Conservation (phyloP, 2,888 invertebrate genomes). For the Odontocerum albicorne region DNA sequence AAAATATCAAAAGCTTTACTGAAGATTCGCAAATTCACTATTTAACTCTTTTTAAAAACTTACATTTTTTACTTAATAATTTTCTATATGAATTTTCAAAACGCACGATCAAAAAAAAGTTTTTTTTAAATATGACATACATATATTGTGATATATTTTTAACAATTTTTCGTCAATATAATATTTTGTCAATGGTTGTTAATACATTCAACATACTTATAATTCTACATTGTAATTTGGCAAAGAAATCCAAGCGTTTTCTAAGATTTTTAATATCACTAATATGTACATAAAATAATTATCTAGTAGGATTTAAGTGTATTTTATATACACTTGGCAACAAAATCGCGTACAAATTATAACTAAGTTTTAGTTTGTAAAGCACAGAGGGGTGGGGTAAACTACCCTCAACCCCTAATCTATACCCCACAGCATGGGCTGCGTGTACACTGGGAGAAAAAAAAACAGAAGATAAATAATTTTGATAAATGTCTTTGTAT, state of each 20-base stretch:
- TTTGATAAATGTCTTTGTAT: slow-evolving; percentile 35
- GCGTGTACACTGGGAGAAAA: slow-evolving; percentile 29
- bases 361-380: slow-evolving; percentile 2
- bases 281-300: not conserved
- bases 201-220: slow-evolving; percentile 8
- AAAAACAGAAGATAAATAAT: slow-evolving; percentile 36
- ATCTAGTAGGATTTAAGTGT: slow-evolving; percentile 23
- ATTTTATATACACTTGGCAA: slow-evolving; percentile 13
- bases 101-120: no score
- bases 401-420: slow-evolving; percentile 1
- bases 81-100: no score
- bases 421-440: slow-evolving; percentile 13
- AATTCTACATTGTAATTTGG: slow-evolving; percentile 17
- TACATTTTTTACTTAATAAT: no score
- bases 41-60: no score
- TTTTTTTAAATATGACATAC: no score
- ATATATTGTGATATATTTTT: no score
- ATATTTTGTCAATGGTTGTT: slow-evolving; percentile 13
- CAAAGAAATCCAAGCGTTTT: slow-evolving; percentile 23
- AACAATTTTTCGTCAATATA: no score
- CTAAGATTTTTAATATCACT: not conserved
- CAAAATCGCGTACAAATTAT: not conserved
- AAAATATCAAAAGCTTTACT: no score
- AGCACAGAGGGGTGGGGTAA: not conserved
- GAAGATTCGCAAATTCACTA: no score